Evolutionary conservation across 2,888 invertebrate genomes (phyloP).

Genomic region (Doris montereyensis): DNA sequence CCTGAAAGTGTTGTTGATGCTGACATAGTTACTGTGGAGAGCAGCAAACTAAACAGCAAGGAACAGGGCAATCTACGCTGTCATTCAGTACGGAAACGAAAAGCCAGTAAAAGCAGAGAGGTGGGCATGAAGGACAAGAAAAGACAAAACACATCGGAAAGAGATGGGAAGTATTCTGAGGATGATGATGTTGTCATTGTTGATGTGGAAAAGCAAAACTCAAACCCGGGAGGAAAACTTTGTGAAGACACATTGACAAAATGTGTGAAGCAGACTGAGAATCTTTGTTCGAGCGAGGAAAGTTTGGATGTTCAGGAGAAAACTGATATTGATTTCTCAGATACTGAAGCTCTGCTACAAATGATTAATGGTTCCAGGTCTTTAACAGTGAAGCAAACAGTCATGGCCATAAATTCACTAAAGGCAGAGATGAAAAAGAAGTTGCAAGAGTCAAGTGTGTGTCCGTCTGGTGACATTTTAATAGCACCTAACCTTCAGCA

Average conservation of each 20-base stretch:
- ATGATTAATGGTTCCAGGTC: constrained; percentile 29
- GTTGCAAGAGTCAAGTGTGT: too few species aligned
- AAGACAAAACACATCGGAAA: constrained; percentile 12
- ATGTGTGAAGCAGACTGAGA: background rate
- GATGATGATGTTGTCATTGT: constrained; percentile 37
- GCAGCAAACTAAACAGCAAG: background rate
- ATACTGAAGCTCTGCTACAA: constrained; percentile 32
- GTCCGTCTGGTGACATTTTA: too few species aligned
- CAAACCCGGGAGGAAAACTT: too few species aligned
- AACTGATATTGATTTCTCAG: background rate
- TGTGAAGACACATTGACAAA: too few species aligned
- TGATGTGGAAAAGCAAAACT: constrained; percentile 10
- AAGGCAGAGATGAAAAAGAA: constrained; percentile 18
- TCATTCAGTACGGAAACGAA: constrained; percentile 21
- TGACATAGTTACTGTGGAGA: too few species aligned
- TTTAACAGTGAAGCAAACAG: constrained; percentile 36
- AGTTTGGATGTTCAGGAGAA: background rate
- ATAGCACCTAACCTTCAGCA: too few species aligned
- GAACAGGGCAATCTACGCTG: background rate
- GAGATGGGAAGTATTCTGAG: background rate
- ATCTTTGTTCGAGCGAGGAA: background rate
- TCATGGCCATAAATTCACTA: constrained; percentile 26
- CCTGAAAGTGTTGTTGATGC: background rate
- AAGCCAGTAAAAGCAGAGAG: constrained; percentile 22
- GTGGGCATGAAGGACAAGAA: constrained; percentile 25